Evolutionary conservation across 2,888 invertebrate species (phyloP).

Genomic region (Mycalesis mineus): DNA sequence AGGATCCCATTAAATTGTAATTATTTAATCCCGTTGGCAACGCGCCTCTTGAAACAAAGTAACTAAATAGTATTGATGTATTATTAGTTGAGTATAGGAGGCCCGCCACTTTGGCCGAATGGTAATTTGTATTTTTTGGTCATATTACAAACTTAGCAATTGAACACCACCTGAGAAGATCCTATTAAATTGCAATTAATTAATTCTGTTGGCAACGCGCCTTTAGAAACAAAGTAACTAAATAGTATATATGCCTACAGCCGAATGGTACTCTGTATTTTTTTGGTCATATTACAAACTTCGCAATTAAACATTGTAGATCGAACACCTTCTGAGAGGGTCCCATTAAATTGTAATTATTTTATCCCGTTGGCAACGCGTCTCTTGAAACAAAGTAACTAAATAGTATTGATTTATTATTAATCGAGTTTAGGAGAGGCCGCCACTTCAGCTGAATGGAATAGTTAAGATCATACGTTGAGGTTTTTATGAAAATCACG

Average conservation of each 20-base stretch:
- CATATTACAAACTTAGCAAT: too few relatives aligned
- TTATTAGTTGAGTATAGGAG: background rate
- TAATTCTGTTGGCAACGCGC: background rate
- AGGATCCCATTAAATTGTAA: conserved; percentile 24
- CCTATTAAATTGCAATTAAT: conserved; percentile 25
- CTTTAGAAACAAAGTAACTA: background rate
- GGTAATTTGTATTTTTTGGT: too few relatives aligned
- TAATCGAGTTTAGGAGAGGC: background rate
- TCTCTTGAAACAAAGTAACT: background rate
- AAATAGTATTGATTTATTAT: background rate
- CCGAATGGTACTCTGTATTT: too few relatives aligned
- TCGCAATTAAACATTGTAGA: too few relatives aligned
- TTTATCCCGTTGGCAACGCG: conserved; percentile 1
- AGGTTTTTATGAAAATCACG: too few relatives aligned
- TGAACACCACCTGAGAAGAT: too few relatives aligned
- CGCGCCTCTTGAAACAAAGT: conserved; percentile 1
- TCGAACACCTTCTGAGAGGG: too few relatives aligned
- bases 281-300: too few relatives aligned
- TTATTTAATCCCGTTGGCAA: conserved; percentile 11
- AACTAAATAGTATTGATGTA: background rate
- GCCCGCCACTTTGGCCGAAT: too few relatives aligned
- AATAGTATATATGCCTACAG: background rate
- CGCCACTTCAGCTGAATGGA: too few relatives aligned
- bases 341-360: conserved; percentile 26
- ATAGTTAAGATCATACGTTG: too few relatives aligned